Evolutionary conservation across 2,113 vertebrate species (phyloP).

Genomic region (Barnardius zonarius): DNA sequence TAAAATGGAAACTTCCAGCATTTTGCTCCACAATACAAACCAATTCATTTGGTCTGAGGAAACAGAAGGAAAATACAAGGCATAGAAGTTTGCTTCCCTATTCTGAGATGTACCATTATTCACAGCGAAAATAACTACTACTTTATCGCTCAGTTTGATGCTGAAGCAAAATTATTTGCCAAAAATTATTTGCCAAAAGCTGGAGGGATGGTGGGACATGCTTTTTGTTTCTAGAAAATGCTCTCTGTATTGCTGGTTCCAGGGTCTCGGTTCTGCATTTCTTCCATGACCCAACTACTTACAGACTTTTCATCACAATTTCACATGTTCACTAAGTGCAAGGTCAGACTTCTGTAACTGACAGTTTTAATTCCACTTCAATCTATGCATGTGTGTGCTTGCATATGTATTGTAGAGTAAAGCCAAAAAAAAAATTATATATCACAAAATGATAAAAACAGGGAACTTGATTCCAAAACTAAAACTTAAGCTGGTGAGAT

Average conservation of each 20-base stretch:
- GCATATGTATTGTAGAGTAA: background rate
- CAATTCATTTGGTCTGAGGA: background rate
- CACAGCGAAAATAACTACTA: background rate
- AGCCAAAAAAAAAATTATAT: background rate
- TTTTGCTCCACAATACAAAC: background rate
- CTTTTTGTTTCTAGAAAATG: background rate
- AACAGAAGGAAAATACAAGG: background rate
- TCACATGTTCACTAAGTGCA: background rate
- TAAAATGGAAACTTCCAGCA: background rate
- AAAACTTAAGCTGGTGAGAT: background rate
- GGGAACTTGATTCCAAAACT: background rate
- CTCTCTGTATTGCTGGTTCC: background rate
- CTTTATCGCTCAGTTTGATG: background rate
- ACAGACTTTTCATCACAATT: background rate
- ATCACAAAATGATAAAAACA: background rate
- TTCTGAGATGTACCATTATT: background rate
- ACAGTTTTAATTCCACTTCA: background rate
- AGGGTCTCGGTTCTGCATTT: background rate
- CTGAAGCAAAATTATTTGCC: background rate
- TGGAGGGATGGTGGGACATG: background rate
- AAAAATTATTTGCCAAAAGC: background rate
- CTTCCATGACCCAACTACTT: background rate
- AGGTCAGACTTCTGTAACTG: background rate
- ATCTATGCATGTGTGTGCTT: fast-evolving
- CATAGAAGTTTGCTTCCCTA: background rate